A percentile compares a stretch with the other conserved stretches of the same genome.
phyloP scores from a whole-genome alignment of 1,140 invertebrate genomes.

The Antheraea pernyi region DNA sequence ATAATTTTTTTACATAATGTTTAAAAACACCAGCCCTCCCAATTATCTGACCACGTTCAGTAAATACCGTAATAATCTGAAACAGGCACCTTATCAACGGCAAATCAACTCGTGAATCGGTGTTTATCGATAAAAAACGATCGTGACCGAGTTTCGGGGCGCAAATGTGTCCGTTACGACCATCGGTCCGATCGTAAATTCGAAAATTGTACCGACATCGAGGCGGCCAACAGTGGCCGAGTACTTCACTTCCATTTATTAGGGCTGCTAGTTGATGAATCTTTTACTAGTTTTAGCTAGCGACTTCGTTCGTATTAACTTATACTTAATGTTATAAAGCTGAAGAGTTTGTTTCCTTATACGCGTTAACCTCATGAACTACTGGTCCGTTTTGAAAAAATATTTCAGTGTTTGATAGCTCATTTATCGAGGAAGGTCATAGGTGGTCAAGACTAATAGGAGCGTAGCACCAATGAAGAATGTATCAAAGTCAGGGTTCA shows the following conservation, averaged over 20 bases:
- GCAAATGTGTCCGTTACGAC: slow-evolving; percentile 28
- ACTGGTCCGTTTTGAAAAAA: too few relatives aligned
- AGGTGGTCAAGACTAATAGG: too few relatives aligned
- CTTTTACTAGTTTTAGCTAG: too few relatives aligned
- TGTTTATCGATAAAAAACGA: slow-evolving; percentile 23
- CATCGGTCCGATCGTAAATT: slow-evolving; percentile 32
- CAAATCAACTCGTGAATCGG: slow-evolving; percentile 9
- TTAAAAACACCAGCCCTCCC: background rate
- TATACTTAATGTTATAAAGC: too few relatives aligned
- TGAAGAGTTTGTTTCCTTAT: too few relatives aligned
- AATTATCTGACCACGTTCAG: background rate
- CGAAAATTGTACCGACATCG: slow-evolving; percentile 26
- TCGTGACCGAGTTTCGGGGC: slow-evolving; percentile 7
- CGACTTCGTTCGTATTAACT: too few relatives aligned
- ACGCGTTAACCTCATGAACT: too few relatives aligned
- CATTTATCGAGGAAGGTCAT: too few relatives aligned
- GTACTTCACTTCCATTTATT: slow-evolving; percentile 2
- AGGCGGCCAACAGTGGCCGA: slow-evolving; percentile 15
- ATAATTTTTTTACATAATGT: background rate
- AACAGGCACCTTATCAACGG: background rate
- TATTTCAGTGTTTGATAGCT: too few relatives aligned
- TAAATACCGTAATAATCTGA: background rate
- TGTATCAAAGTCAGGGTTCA: too few relatives aligned
- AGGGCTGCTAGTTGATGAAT: background rate
- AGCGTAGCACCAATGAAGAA: too few relatives aligned